Percentiles rank a stretch among this genome's conserved stretches.
Conservation (phyloP, 2,888 invertebrate species). For the Caenorhabditis sp. region DNA sequence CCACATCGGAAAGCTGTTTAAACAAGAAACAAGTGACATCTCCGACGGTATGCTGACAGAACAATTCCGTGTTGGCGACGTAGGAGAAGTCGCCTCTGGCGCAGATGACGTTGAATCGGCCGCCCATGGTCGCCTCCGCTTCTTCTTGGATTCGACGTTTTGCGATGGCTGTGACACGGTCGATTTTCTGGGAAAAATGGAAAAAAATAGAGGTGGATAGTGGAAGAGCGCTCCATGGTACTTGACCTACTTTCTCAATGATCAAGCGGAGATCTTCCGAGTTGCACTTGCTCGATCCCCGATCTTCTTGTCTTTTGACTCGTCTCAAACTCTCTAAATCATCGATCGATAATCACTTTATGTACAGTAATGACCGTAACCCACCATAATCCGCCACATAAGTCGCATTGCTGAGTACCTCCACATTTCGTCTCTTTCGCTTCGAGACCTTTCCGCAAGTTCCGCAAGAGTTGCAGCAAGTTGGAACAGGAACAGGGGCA, state of each 20-base stretch:
- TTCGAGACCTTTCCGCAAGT: conserved; percentile 21
- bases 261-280: conserved; percentile 61
- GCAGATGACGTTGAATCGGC: conserved; percentile 70
- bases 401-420: conserved; percentile 66
- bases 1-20: conserved; percentile 69
- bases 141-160: conserved; percentile 69
- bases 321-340: conserved; percentile 9
- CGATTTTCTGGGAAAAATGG: conserved; percentile 65
- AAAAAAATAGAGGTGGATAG: not conserved
- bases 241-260: conserved; percentile 54
- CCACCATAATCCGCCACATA: conserved; percentile 59
- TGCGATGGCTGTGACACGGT: conserved; percentile 69
- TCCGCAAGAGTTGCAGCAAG: conserved; percentile 56
- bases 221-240: not conserved
- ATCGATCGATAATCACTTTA: not conserved
- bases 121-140: conserved; percentile 58
- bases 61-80: conserved; percentile 68
- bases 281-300: conserved; percentile 54
- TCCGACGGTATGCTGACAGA: conserved; percentile 71
- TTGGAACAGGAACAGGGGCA: conserved; percentile 8
- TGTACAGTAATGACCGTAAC: no score
- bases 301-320: conserved; percentile 19
- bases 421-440: conserved; percentile 13
- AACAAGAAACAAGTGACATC: conserved; percentile 73
- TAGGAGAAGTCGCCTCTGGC: conserved; percentile 73